Evolutionary conservation across 1,140 invertebrate genomes (phyloP).

Genomic region (Heliconius melpomene): DNA sequence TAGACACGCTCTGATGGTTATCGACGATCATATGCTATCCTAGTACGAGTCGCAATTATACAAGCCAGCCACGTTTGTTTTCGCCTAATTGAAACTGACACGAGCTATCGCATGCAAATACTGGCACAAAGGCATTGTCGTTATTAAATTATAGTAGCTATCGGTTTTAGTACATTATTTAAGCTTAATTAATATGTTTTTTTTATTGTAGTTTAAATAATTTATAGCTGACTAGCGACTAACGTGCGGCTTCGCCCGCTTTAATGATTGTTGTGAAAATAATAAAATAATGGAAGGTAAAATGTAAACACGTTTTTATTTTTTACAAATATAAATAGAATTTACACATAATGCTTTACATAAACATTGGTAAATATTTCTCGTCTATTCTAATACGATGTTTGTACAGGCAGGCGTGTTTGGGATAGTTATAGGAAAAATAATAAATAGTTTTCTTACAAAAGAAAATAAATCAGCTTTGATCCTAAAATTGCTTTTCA

Average conservation of each 20-base stretch:
- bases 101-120: constrained; percentile 41
- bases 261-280: too few relatives aligned
- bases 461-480: neutral
- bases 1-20: constrained; percentile 41
- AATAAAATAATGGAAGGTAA: too few relatives aligned
- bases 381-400: neutral
- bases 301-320: too few relatives aligned
- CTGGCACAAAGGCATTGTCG: constrained; percentile 1
- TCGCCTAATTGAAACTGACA: constrained; percentile 66
- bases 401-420: neutral
- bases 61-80: constrained; percentile 53
- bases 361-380: neutral
- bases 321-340: too few relatives aligned
- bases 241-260: too few relatives aligned
- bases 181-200: neutral
- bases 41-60: constrained; percentile 52
- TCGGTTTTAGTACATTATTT: too few relatives aligned
- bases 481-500: neutral
- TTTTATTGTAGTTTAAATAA: too few relatives aligned
- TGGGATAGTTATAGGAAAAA: neutral
- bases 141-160: neutral
- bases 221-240: too few relatives aligned
- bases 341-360: too few relatives aligned
- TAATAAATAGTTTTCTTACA: neutral
- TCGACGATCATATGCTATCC: constrained; percentile 31